Base-by-base conservation (phyloP, 2,888 invertebrate species). In the Scaptomyza flava region DNA sequence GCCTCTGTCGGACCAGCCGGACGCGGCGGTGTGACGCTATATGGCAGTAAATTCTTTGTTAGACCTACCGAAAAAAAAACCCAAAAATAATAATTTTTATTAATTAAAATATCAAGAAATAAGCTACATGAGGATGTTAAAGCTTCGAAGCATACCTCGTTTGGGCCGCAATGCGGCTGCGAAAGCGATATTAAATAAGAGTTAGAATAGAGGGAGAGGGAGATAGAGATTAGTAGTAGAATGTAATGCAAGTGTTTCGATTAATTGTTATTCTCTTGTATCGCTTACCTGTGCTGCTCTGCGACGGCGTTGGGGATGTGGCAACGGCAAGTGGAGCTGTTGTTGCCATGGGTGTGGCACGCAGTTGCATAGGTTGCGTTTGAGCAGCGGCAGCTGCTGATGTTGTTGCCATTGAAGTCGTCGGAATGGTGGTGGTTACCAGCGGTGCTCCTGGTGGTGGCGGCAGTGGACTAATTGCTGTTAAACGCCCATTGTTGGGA, bases 1-100 rank as follows among this genome's bases (percentile, higher is more conserved):
- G 98, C 98, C 91, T 98, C 98, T 59, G 97, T 97, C 20, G 97
- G 97, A 3, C 98, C 98, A 83, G 96, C 94, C 30, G 96, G 96
- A 68, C 96, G 94, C 5, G 97, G 96, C 42, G 97, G 97, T 47
- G 97, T 97, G 30, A 98, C 96, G 91, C 96, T 97, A 88, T 96
- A 97, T 0, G 97, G 97, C 75, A 98, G 92, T 57, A 97, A 92
- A 78, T 95, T 96, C 90, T 97, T 92, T 3, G 91, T 90, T n/a
- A 92, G 80, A 48, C 91, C 92, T 95, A 27, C 3, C 23, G 14
- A 6, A 12, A 27, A 38, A 4, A 1, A 20, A 17, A 23, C 14
- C 33, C 23, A 23, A 17, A 27, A 34, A n/a, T n/a, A 12, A 43
- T 8, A 33, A 11, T 2, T 11, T 27, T 6, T 27, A 27, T 27